phyloP scores from a whole-genome alignment of 2,797 vertebrate species.

The Platalea minor region DNA sequence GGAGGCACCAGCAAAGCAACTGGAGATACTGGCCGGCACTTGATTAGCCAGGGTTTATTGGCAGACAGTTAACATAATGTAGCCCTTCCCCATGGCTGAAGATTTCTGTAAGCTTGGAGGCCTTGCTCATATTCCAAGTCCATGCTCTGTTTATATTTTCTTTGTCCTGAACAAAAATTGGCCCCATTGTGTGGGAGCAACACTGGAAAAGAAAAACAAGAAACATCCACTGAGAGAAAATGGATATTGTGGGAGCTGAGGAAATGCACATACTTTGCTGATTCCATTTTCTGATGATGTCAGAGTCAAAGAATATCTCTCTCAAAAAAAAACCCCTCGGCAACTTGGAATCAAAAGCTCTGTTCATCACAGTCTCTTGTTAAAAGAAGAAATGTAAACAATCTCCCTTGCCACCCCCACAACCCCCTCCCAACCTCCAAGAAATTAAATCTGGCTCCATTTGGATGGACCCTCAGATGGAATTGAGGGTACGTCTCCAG shows the following conservation, averaged over 20 bases:
- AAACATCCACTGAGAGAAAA: slow-evolving; percentile 78
- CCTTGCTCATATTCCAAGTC: slow-evolving; percentile 65
- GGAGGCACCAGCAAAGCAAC: not conserved
- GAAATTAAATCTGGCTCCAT: slow-evolving; percentile 74
- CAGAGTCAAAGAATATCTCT: slow-evolving; percentile 73
- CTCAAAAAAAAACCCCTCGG: not conserved
- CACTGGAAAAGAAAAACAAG: slow-evolving; percentile 80
- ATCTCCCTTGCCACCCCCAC: not conserved
- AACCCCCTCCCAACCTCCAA: not conserved
- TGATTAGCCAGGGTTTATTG: not conserved
- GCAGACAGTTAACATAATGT: not conserved
- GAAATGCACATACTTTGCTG: slow-evolving; percentile 72
- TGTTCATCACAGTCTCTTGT: slow-evolving; percentile 68
- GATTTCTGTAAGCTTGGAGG: slow-evolving; percentile 36
- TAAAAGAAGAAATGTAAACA: slow-evolving; percentile 78
- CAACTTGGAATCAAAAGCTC: slow-evolving; percentile 64
- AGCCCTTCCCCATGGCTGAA: not conserved
- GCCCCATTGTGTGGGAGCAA: slow-evolving; percentile 87
- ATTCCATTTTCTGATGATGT: slow-evolving; percentile 77
- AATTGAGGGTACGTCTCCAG: slow-evolving; percentile 65
- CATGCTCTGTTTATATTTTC: slow-evolving; percentile 77
- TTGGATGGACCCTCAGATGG: slow-evolving; percentile 53
- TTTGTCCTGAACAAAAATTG: slow-evolving; percentile 83
- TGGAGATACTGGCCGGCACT: not conserved
- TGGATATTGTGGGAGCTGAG: slow-evolving; percentile 75